Conservation (phyloP, 2,888 invertebrate genomes). For the Cheilosia soror region DNA sequence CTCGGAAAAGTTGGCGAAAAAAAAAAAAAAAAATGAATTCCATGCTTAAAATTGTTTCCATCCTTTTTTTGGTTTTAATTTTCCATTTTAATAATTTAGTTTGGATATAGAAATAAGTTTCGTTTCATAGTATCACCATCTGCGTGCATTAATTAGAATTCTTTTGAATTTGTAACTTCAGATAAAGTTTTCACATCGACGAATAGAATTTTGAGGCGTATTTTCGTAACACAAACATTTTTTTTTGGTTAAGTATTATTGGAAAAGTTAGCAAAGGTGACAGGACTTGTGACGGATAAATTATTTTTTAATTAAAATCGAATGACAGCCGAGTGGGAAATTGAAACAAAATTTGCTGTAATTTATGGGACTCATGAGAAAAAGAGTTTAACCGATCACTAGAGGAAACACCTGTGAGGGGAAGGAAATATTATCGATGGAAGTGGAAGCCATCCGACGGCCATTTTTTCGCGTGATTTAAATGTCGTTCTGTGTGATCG, state of each 20-base stretch:
- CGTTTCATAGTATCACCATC: conserved; percentile 40
- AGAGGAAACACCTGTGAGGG: no score
- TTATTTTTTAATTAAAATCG: conserved; percentile 38
- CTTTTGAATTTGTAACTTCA: conserved; percentile 59
- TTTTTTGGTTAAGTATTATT: conserved; percentile 14
- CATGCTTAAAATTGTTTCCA: conserved; percentile 6
- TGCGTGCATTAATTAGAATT: conserved; percentile 57
- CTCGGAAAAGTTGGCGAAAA: conserved; percentile 2
- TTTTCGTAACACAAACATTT: conserved; percentile 23
- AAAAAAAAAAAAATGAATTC: conserved; percentile 24
- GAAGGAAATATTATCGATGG: neutral
- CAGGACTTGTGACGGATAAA: conserved; percentile 29
- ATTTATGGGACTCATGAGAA: no score
- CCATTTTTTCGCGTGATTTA: no score
- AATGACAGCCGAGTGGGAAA: neutral
- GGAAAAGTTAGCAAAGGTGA: conserved; percentile 41
- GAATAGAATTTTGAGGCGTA: conserved; percentile 27
- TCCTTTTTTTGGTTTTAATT: neutral
- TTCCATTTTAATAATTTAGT: conserved; percentile 24
- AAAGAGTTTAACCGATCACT: no score
- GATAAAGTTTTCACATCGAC: conserved; percentile 31
- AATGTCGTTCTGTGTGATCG: no score
- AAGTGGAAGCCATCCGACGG: no score
- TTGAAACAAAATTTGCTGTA: no score
- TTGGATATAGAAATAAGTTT: conserved; percentile 2